Conservation (phyloP, 2,888 invertebrate species). For the Copidosoma aretas region DNA sequence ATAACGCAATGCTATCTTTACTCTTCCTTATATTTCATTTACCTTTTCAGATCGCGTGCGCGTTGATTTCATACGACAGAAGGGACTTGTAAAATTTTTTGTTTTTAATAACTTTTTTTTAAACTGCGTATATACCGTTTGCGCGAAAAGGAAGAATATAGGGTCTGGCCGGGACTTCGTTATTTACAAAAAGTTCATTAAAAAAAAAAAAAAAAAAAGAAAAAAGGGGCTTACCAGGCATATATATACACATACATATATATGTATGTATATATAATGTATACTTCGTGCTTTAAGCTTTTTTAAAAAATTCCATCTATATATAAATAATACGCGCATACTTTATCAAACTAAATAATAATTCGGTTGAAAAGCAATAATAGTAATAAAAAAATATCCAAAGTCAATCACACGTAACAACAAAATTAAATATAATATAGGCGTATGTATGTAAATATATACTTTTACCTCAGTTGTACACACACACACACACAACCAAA, state of each 20-base stretch:
- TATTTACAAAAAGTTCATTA: background rate
- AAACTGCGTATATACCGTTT: background rate
- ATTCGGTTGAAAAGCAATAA: slow-evolving; percentile 22
- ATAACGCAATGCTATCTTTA: background rate
- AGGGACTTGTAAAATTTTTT: too few species aligned
- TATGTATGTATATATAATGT: too few species aligned
- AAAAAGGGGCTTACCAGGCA: background rate
- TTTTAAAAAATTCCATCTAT: background rate
- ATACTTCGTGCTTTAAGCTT: background rate
- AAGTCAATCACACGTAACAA: slow-evolving; percentile 35
- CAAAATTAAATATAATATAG: slow-evolving; percentile 39
- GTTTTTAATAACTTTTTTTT: too few species aligned
- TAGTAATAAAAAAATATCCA: slow-evolving; percentile 28
- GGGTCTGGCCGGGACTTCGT: background rate
- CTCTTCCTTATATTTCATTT: background rate
- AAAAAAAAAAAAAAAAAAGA: slow-evolving; percentile 4
- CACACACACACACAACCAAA: slow-evolving; percentile 12
- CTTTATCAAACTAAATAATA: slow-evolving; percentile 17
- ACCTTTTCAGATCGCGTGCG: background rate
- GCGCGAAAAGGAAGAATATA: background rate
- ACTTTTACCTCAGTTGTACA: too few species aligned
- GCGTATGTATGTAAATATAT: too few species aligned
- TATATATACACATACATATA: background rate
- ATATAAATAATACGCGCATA: slow-evolving; percentile 8
- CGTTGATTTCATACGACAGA: background rate